A percentile compares a stretch with the other conserved stretches of the same genome.
Conservation (phyloP, 1,140 invertebrate species). For the Trichonephila clavipes region DNA sequence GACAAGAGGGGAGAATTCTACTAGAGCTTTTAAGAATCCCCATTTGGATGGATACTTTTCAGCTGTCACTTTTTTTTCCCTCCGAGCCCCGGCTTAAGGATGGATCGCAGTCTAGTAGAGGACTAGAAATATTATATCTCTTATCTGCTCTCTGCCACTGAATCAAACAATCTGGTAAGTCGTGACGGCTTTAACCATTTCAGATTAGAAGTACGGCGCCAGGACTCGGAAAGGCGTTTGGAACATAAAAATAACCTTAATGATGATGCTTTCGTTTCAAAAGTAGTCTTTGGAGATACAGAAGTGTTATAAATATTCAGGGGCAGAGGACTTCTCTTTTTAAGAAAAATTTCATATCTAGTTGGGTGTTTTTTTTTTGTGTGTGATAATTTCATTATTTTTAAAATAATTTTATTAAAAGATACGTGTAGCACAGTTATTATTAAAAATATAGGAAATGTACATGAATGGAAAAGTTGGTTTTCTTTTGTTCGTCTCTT, state of each 20-base stretch:
- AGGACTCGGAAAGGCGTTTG: neutral
- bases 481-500: too few species aligned
- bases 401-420: too few species aligned
- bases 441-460: too few species aligned
- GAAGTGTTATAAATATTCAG: neutral
- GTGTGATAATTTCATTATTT: too few species aligned
- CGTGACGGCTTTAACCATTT: neutral
- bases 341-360: too few species aligned
- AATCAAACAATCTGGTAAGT: slow-evolving; percentile 35
- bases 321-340: neutral
- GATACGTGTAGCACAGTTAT: too few species aligned
- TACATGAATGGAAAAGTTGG: too few species aligned
- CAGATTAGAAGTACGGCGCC: slow-evolving; percentile 42
- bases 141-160: slow-evolving; percentile 29
- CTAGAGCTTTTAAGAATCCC: neutral
- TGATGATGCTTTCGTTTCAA: neutral
- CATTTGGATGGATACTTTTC: neutral
- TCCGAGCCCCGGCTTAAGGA: neutral
- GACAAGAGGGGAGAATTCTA: neutral
- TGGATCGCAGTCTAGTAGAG: neutral
- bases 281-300: neutral
- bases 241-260: neutral
- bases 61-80: too few species aligned
- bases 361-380: too few species aligned
- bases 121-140: neutral